Evolutionary conservation across 2,888 invertebrate species (phyloP).

Genomic region (Cerceris rybyensis): DNA sequence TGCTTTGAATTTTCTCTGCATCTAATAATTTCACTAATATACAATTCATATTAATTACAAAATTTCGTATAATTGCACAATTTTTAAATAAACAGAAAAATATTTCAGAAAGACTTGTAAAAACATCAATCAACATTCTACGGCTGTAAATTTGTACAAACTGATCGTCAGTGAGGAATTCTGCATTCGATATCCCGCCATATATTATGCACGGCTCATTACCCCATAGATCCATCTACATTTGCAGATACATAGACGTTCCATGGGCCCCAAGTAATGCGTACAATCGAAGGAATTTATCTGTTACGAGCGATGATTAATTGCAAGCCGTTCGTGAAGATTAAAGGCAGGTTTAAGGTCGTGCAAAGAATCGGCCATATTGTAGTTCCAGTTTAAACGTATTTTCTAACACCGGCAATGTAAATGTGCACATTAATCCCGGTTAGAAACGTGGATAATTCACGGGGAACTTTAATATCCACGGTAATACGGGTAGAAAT

Average conservation of each 20-base stretch:
- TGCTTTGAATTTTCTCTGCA: too few relatives aligned
- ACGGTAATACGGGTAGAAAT: background rate
- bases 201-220: background rate
- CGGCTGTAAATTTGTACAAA: too few relatives aligned
- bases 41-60: too few relatives aligned
- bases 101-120: too few relatives aligned
- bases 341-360: constrained; percentile 39
- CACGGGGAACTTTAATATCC: background rate
- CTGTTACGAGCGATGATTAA: constrained; percentile 51
- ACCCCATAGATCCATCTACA: too few relatives aligned
- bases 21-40: too few relatives aligned
- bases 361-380: constrained; percentile 3
- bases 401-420: background rate
- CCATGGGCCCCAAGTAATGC: constrained; percentile 8
- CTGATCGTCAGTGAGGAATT: too few relatives aligned
- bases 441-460: constrained; percentile 13
- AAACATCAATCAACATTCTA: too few relatives aligned
- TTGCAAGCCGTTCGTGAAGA: constrained; percentile 36
- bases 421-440: background rate
- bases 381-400: background rate
- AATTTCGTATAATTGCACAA: too few relatives aligned
- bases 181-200: constrained; percentile 27
- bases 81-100: too few relatives aligned
- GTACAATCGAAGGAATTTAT: constrained; percentile 54
- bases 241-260: background rate